A percentile compares a stretch with the other conserved stretches of the same genome.
phyloP scores from a whole-genome alignment of 2,888 invertebrate species.

The Drosophila nr. fundita region DNA sequence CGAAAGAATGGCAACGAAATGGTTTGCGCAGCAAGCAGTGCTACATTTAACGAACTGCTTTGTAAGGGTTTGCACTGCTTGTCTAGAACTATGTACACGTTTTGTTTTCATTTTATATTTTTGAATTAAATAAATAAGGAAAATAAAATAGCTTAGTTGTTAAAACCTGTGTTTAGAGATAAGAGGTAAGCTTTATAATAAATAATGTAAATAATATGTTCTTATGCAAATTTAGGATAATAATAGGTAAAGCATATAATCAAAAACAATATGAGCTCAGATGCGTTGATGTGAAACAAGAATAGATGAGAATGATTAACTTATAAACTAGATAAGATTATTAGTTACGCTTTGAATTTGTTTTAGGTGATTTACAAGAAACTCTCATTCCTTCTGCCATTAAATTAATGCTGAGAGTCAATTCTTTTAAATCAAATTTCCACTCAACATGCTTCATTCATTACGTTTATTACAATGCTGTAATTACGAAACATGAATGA shows the following conservation, averaged over 20 bases:
- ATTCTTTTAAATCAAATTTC: constrained; percentile 4
- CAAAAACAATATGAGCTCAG: neutral
- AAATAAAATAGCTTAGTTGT: neutral
- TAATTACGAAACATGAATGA: constrained; percentile 63
- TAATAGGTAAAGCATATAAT: neutral
- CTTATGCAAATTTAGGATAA: neutral
- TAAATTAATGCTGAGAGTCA: neutral
- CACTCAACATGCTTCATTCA: constrained; percentile 16
- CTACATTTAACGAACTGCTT: neutral
- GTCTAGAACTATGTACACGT: neutral
- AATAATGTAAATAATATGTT: no score
- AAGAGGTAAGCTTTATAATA: neutral
- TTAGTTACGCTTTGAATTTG: neutral
- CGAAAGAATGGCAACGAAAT: constrained; percentile 14
- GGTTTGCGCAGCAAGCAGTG: constrained; percentile 38
- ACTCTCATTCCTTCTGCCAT: neutral
- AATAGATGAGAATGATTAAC: neutral
- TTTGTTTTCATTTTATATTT: neutral
- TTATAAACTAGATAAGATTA: neutral
- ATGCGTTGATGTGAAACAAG: neutral
- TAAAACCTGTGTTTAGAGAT: neutral
- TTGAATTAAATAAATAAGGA: neutral
- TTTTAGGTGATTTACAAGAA: neutral
- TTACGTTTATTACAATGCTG: constrained; percentile 20
- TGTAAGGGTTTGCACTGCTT: constrained; percentile 4